Conservation (phyloP, 64 coral and sea anemone genomes). For the Pachyseris speciosa region DNA sequence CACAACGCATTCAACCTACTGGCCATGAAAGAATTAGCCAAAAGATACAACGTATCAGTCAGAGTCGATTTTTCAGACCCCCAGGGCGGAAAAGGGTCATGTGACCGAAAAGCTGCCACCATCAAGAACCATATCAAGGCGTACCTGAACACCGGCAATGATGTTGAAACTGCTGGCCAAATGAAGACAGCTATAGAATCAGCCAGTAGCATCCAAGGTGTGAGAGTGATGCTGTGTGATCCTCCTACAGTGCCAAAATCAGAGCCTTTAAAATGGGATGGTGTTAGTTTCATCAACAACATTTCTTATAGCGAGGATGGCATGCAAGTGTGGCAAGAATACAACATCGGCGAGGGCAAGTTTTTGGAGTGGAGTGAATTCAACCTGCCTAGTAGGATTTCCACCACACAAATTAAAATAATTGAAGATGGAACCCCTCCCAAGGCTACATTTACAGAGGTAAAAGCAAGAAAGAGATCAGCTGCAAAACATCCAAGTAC, state of each 20-base stretch:
- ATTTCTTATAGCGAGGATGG: conserved; percentile 26
- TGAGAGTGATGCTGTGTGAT: conserved; percentile 17
- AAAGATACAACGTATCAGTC: neutral
- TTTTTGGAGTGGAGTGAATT: conserved; percentile 19
- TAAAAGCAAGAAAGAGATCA: conserved; percentile 20
- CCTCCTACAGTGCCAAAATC: neutral
- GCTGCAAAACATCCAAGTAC: neutral
- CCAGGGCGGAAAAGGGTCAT: conserved; percentile 23
- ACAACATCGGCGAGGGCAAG: conserved; percentile 29
- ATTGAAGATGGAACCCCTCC: neutral
- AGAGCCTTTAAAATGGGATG: conserved; percentile 44
- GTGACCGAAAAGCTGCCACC: conserved; percentile 45
- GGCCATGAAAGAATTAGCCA: conserved; percentile 12
- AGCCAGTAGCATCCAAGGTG: neutral
- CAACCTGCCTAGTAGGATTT: conserved; percentile 10
- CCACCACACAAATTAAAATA: neutral
- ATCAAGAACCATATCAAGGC: conserved; percentile 13
- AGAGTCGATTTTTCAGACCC: conserved; percentile 51
- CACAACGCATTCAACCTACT: conserved; percentile 23
- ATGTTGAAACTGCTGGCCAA: conserved; percentile 31
- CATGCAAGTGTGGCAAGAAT: conserved; percentile 26
- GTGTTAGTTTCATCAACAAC: conserved; percentile 36
- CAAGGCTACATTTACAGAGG: conserved; percentile 22
- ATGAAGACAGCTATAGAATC: conserved; percentile 51
- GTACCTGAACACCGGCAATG: conserved; percentile 22